A percentile compares a stretch with the other conserved stretches of the same genome.
phyloP scores from a whole-genome alignment of 2,888 invertebrate species.

The Ariolimax columbianus region DNA sequence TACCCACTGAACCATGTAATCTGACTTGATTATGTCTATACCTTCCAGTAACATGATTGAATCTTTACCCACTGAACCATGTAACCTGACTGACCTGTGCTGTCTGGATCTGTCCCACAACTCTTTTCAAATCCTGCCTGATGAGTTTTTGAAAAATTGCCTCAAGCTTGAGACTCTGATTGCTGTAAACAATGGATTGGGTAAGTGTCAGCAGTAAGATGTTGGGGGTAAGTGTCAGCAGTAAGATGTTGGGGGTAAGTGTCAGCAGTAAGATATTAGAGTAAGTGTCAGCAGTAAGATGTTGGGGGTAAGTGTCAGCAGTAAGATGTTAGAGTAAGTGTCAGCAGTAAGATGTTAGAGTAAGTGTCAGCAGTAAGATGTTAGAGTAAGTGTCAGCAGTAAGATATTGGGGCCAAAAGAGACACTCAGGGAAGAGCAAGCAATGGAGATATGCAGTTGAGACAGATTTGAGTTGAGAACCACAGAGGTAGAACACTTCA shows the following conservation, averaged over 20 bases:
- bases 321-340: neutral
- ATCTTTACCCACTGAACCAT: constrained; percentile 59
- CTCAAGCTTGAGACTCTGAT: constrained; percentile 66
- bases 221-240: neutral
- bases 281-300: neutral
- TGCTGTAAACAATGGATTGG: constrained; percentile 67
- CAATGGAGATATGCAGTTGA: no score
- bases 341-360: neutral
- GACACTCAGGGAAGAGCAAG: no score
- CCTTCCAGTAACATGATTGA: constrained; percentile 65
- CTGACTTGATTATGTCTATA: constrained; percentile 50
- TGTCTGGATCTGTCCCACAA: constrained; percentile 70
- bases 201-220: constrained; percentile 55
- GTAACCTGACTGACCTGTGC: constrained; percentile 63
- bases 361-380: neutral
- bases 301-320: neutral
- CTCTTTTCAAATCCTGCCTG: constrained; percentile 64
- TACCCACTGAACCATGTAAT: no score
- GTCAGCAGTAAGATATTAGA: neutral
- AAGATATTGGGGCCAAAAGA: no score
- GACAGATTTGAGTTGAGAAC: no score
- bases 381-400: no score
- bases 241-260: neutral
- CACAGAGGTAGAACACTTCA: no score
- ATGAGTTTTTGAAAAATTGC: constrained; percentile 65